These are phyloP conservation scores for Xanthorhoe spadicearia DNA, from an alignment of 2,888 invertebrate genomes.

Conservation along the genomic window DNA sequence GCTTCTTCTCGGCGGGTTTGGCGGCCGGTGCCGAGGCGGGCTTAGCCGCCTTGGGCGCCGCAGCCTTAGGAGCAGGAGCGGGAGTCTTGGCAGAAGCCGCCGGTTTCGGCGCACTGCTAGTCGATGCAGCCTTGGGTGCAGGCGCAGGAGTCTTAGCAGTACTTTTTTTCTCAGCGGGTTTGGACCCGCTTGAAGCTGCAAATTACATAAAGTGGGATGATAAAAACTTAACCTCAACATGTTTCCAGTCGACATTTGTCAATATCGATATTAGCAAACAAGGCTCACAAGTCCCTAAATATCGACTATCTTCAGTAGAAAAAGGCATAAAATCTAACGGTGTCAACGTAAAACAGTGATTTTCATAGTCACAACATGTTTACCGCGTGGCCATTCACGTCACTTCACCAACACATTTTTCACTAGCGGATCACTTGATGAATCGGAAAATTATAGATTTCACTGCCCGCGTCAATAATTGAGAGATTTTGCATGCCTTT, in stretches of 20 bases:
- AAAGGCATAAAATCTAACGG: neutral
- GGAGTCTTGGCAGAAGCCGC: constrained; percentile 73
- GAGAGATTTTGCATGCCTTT: constrained; percentile 13
- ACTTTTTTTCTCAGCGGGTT: constrained; percentile 78
- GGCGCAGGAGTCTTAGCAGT: constrained; percentile 77
- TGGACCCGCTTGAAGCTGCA: constrained; percentile 70
- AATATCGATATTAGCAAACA: neutral
- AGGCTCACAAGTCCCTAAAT: neutral
- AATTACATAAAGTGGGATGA: constrained; percentile 19
- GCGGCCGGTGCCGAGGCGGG: constrained; percentile 79
- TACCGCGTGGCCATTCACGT: constrained; percentile 68
- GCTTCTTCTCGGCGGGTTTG: constrained; percentile 77
- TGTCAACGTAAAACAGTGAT: constrained; percentile 12
- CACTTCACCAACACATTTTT: constrained; percentile 36
- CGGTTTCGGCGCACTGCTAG: constrained; percentile 66
- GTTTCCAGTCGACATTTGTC: neutral
- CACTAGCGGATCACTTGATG: constrained; percentile 14
- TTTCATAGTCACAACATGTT: constrained; percentile 42
- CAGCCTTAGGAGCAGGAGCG: constrained; percentile 76
- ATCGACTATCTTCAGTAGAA: neutral
- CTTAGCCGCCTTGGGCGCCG: constrained; percentile 76
- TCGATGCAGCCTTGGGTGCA: constrained; percentile 72
- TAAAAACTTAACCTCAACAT: constrained; percentile 56
- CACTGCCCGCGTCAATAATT: neutral
- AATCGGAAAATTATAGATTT: neutral